phyloP scores from a whole-genome alignment of 1,140 invertebrate genomes.

The Aphidius gifuensis region DNA sequence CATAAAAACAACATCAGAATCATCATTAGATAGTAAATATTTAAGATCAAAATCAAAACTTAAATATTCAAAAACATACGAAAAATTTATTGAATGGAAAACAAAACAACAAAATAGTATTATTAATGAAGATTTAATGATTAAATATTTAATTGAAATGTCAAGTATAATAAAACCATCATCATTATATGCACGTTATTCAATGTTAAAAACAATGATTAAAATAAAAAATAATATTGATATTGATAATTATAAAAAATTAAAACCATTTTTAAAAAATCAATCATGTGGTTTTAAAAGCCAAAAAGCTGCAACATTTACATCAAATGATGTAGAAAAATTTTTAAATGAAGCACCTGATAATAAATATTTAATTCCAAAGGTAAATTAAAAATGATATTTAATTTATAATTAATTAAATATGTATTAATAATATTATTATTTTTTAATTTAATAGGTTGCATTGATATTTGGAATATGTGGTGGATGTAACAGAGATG shows the following conservation, averaged over 20 bases:
- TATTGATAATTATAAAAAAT: constrained; percentile 19
- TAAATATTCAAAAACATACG: constrained; percentile 10
- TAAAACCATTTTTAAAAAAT: constrained; percentile 14
- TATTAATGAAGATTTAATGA: constrained; percentile 29
- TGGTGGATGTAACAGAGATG: constrained; percentile 30
- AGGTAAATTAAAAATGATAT: constrained; percentile 16
- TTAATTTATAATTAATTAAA: neutral
- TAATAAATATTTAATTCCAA: constrained; percentile 9
- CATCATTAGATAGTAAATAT: too few species aligned
- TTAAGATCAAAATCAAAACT: neutral
- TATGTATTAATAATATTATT: constrained; percentile 3
- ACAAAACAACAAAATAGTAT: constrained; percentile 21
- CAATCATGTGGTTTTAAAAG: constrained; percentile 4
- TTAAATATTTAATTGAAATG: constrained; percentile 33
- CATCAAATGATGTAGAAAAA: neutral
- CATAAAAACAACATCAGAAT: too few species aligned
- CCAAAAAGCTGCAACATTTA: constrained; percentile 16
- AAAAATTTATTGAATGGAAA: constrained; percentile 14
- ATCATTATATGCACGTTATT: constrained; percentile 32
- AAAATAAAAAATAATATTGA: constrained; percentile 27
- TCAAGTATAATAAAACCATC: constrained; percentile 30
- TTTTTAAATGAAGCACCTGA: constrained; percentile 19
- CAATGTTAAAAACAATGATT: constrained; percentile 31
- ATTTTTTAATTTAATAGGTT: neutral
- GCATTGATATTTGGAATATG: constrained; percentile 30